A percentile compares a stretch with the other conserved stretches of the same genome.
Evolutionary conservation across 2,113 vertebrate species (phyloP).

Genomic region (Psilopsiagon aurifrons): DNA sequence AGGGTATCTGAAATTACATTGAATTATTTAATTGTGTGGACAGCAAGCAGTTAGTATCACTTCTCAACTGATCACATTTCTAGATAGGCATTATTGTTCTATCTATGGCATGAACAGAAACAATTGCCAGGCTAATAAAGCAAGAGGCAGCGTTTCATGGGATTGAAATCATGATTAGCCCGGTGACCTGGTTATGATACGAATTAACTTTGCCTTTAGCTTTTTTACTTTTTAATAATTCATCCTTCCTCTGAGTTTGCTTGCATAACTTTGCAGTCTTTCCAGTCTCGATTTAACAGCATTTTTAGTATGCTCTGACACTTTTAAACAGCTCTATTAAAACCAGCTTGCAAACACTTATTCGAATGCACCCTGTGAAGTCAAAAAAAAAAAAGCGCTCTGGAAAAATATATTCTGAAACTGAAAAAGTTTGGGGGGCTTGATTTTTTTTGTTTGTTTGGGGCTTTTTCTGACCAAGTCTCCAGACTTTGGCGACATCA

Average conservation of each 20-base stretch:
- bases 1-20: slow-evolving; percentile 90
- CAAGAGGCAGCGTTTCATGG: slow-evolving; percentile 81
- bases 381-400: not conserved
- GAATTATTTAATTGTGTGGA: slow-evolving; percentile 92
- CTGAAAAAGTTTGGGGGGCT: not conserved
- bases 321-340: not conserved
- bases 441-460: not conserved
- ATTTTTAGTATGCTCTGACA: slow-evolving; percentile 20
- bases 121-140: slow-evolving; percentile 84
- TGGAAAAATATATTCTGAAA: not conserved
- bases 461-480: not conserved
- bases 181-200: slow-evolving; percentile 83
- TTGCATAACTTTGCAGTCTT: not conserved
- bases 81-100: slow-evolving; percentile 81
- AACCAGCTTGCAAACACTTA: slow-evolving; percentile 16
- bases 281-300: not conserved
- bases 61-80: slow-evolving; percentile 87
- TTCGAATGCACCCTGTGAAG: not conserved
- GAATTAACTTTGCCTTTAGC: slow-evolving; percentile 72
- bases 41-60: slow-evolving; percentile 86
- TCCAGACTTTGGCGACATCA: not conserved
- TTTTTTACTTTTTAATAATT: slow-evolving; percentile 83
- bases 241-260: slow-evolving; percentile 26
- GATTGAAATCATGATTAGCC: slow-evolving; percentile 76
- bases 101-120: slow-evolving; percentile 79